These are phyloP conservation scores for Phymatocera aterrima DNA, from an alignment of 2,888 invertebrate species.

Conservation along the genomic window DNA sequence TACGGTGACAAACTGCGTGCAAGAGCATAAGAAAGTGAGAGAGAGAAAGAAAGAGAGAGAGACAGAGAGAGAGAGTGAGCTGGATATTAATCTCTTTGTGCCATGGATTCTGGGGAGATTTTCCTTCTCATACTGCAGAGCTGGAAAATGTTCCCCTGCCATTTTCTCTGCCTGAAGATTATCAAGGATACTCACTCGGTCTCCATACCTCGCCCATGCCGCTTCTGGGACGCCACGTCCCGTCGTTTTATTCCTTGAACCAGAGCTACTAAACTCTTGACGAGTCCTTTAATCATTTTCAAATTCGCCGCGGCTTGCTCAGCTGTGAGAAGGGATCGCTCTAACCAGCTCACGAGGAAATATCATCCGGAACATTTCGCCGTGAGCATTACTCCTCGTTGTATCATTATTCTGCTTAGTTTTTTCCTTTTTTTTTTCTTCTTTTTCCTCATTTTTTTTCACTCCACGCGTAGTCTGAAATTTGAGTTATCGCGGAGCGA, in stretches of 20 bases:
- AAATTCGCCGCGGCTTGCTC: not conserved
- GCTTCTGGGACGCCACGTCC: not conserved
- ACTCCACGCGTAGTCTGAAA: too few species aligned
- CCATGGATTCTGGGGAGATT: slow-evolving; percentile 15
- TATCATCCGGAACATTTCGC: too few species aligned
- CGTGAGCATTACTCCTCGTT: too few species aligned
- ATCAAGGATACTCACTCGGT: not conserved
- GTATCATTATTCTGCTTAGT: too few species aligned
- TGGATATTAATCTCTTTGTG: slow-evolving; percentile 33
- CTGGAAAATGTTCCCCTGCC: not conserved
- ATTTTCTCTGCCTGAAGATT: not conserved
- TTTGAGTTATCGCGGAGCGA: too few species aligned
- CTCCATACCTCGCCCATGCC: not conserved
- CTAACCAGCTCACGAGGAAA: too few species aligned
- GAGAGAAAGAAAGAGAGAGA: slow-evolving; percentile 40
- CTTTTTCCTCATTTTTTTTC: too few species aligned
- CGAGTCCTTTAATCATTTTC: slow-evolving; percentile 26
- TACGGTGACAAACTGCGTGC: slow-evolving; percentile 25
- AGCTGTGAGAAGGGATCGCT: not conserved
- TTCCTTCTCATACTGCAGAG: not conserved
- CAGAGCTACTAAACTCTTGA: slow-evolving; percentile 3
- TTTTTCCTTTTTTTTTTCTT: too few species aligned
- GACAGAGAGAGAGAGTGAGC: slow-evolving; percentile 28
- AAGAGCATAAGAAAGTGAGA: slow-evolving; percentile 8
- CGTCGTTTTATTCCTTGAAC: not conserved